Evolutionary conservation across 2,113 vertebrate species (phyloP), one percentile per base, ranked within the genome.

Genomic region (Nibea albiflora): DNA sequence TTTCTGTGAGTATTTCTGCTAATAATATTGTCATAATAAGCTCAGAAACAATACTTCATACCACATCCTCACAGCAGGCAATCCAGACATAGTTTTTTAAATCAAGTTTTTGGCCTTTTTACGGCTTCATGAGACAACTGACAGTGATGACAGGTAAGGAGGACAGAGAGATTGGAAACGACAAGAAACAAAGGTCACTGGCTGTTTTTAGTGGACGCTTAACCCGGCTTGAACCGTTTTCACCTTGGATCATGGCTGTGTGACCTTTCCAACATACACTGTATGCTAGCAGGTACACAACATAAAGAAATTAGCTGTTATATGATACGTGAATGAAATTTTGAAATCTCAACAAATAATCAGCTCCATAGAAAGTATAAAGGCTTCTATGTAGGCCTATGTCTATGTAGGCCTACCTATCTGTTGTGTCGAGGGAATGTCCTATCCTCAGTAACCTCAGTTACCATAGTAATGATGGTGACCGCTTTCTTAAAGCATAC

Each of bases 1-100:
- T 99, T 91, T 96, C 97, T n/a, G 98, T 99, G 90, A 96, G 97
- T 90, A 83, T 58, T 47, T 49, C 7, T n/a, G 39, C 67, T 1
- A 52, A 52, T n/a, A 57, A 26, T 14, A 2, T 58, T 5, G 26
- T 49, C 57, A 15, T 22, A 47, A 24, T 19, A 17, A 62, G 11
- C 22, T 72, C 24, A 49, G 10, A 58, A 9, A 11, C 4, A 44
- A 68, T 20, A 15, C 66, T 22, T n/a, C n/a, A 44, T 14, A 8
- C 11, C 44, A 64, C 12, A 46, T 44, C 26, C 50, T 17, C 26
- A 73, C 44, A 56, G 12, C 11, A 56, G 50, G 50, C 42, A 64
- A 28, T 64, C 28, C 4, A 52, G 17, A 52, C 7, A 12, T 4
- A 50, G 44, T 11, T 17, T 62, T 42, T 42, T 42, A 42, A 44